Conservation (phyloP, 1,140 invertebrate genomes). For the Brachionus koreanus region DNA sequence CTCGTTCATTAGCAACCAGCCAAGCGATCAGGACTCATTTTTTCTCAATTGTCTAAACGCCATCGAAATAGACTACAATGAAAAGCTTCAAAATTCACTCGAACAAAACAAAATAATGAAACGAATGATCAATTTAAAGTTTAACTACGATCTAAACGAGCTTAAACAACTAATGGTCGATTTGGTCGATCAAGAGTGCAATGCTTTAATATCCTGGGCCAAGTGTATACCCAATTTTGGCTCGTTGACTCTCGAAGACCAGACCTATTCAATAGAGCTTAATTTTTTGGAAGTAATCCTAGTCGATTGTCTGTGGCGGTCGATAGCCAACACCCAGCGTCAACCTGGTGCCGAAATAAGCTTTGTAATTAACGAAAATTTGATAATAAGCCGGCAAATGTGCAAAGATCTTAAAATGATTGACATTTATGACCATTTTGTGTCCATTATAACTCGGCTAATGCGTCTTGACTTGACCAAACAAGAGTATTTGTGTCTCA, state of each 20-base stretch:
- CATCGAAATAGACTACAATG: conserved; percentile 15
- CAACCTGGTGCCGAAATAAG: neutral
- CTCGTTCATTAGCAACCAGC: neutral
- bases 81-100: neutral
- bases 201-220: conserved; percentile 10
- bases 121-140: neutral
- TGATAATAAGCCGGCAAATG: neutral
- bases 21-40: neutral
- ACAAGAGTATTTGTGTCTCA: conserved; percentile 22
- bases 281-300: conserved; percentile 1
- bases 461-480: neutral
- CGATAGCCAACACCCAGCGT: neutral
- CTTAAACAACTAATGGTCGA: neutral
- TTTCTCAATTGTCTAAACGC: neutral
- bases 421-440: conserved; percentile 24
- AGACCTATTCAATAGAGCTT: conserved; percentile 14
- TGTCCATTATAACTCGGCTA: neutral
- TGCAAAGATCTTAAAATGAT: conserved; percentile 20
- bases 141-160: neutral
- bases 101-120: conserved; percentile 19
- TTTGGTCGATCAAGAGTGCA: conserved; percentile 15
- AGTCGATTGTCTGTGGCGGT: conserved; percentile 12
- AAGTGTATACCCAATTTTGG: conserved; percentile 36
- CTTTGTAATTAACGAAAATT: neutral
- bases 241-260: neutral